A percentile compares a stretch with the other conserved stretches of the same genome.
Evolutionary conservation across 2,888 invertebrate genomes (phyloP).

Genomic region (Mythimna vitellina): DNA sequence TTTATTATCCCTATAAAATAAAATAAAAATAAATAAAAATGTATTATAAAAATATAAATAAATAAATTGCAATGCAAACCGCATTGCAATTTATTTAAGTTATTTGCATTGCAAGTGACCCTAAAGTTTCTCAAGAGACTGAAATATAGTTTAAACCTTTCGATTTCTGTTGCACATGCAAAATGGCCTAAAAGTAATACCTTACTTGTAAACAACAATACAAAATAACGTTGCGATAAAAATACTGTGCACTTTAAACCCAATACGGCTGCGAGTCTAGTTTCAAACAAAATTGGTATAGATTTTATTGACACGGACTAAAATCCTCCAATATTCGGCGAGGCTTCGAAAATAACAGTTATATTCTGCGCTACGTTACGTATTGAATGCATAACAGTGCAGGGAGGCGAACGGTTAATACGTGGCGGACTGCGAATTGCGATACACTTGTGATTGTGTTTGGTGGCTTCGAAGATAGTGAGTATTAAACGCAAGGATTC

Average conservation of each 20-base stretch:
- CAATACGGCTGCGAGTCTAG: conserved; percentile 18
- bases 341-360: conserved; percentile 38
- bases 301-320: conserved; percentile 48
- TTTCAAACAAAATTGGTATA: conserved; percentile 45
- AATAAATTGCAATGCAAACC: too few relatives aligned
- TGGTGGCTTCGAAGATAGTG: neutral
- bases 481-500: neutral
- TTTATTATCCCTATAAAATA: too few relatives aligned
- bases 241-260: conserved; percentile 53
- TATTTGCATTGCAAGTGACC: neutral
- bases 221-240: conserved; percentile 20
- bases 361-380: neutral
- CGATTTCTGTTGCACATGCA: neutral
- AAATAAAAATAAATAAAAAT: too few relatives aligned
- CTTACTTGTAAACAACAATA: conserved; percentile 2
- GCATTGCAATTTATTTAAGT: too few relatives aligned
- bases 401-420: conserved; percentile 19
- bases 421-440: conserved; percentile 7
- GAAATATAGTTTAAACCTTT: conserved; percentile 1
- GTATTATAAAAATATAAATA: too few relatives aligned
- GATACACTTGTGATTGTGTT: conserved; percentile 14
- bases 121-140: neutral
- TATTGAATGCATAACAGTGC: conserved; percentile 22
- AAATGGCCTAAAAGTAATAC: conserved; percentile 13
- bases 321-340: conserved; percentile 52